Evolutionary conservation across 2,797 vertebrate species (phyloP), one percentile per base, ranked within the genome.

Genomic region (Leuciscus waleckii): DNA sequence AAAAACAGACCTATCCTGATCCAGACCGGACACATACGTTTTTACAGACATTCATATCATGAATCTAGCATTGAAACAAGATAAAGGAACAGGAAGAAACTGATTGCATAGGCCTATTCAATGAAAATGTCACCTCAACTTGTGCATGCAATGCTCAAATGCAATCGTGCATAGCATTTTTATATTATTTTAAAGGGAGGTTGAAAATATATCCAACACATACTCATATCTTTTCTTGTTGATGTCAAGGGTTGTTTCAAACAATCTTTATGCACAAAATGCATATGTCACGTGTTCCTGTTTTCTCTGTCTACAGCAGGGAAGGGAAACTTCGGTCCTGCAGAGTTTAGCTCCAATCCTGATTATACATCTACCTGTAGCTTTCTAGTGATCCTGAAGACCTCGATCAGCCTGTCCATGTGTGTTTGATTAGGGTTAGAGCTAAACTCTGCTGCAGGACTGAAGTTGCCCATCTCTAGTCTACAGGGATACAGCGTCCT

Each of bases 401-500:
- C 6, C 49, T 19, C 2, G 17, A n/a, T 58, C 4, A n/a, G 56
- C 56, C 23, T n/a, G 23, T 26, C 23, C 23, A 58, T 23, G 56
- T n/a, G 23, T 58, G 56, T 58, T n/a, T 58, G 56, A 4, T 58
- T n/a, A 21, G 21, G 8, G 21, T 23, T 7, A 7, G 7, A 54
- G 51, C 19, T 54, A 7, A 54, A 21, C 51, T 54, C 54, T 54
- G 17, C 54, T 54, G 17, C 51, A 21, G 51, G 19, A 54, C 51
- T 21, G 19, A 21, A 54, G 51, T 19, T n/a, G 54, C 2, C 23
- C 23, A 58, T 56, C 54, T 8, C 54, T 9, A 21, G 54, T 56
- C 19, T 23, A 8, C 9, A 77, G 37, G 76, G 43, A 88, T 65
- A 92, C 70, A 93, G 89, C 90, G 82, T 92, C 89, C 93, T 92